Evolutionary conservation across 2,888 invertebrate genomes (phyloP), one percentile per base, ranked within the genome.

Genomic region (Agrotis puta): DNA sequence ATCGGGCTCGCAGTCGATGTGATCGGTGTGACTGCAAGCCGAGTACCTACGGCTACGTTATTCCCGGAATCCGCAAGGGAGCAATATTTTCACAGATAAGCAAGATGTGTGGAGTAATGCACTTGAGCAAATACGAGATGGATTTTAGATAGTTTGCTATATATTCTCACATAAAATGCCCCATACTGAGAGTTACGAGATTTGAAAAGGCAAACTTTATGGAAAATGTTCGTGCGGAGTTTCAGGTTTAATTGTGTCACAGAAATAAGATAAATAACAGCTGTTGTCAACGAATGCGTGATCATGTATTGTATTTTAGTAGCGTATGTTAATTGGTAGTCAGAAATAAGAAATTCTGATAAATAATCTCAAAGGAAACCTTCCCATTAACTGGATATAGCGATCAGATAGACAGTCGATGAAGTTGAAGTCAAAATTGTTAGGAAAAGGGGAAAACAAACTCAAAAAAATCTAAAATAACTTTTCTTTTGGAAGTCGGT

Each of bases 51-150:
- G 18, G 67, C 53, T 20, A 77, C 73, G 70, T 74, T 83, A 77
- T 82, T 79, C 74, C 76, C 53, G 53, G 61, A 74, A 81, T 73
- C 70, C 81, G 72, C 86, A 61, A 58, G 82, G 83, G 84, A 62
- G 80, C 74, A 80, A 87, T 87, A 87, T 85, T 82, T 87, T 77
- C 72, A 65, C 65, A 80, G 87, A 83, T 87, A 87, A 86, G 85
- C 73, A 84, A 86, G 85, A 87, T 82, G 81, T 84, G 82, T 87
- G 84, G 85, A 68, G 80, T 80, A 79, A 81, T 84, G 86, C 86
- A 87, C 81, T 82, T 87, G 79, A 78, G 79, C 76, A 87, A 85
- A 87, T 82, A 77, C 75, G 72, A 78, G 74, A 85, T 82, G 67
- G 79, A 82, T 82, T 81, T 79, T 70, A 83, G 82, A 78, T 77